Base-by-base conservation (phyloP, 2,888 invertebrate genomes). In the Adela reaumurella region DNA sequence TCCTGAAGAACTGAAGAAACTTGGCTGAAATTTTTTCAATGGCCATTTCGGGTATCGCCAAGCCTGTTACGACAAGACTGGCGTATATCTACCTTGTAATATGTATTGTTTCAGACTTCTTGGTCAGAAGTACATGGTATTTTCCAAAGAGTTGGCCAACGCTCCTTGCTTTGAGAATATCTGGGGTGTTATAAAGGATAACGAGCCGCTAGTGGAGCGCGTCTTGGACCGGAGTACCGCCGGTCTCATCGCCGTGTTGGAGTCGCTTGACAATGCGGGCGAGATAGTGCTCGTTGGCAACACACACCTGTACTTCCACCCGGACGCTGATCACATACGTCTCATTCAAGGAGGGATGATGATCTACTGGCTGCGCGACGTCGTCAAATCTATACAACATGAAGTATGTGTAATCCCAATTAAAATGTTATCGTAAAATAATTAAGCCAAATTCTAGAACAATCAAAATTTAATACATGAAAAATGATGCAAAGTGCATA, bases 261-360 rank as follows among this genome's bases (percentile, higher is more conserved):
- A 83, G 57, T 83, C 84, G 2, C 63, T 73, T 53, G 84, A 83
- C 14, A 80, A 80, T 50, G 70, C 73, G 2, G 68, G 74, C 50
- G 81, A 87, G 57, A 68, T 86, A 49, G 58, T 92, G 29, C 62
- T 92, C 35, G 74, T 88, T 54, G 94, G 88, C 16, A 97, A 95
- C 62, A 95, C 94, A 1, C 97, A 98, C 78, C 81, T 97, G 46
- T 97, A 94, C 73, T 97, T 94, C 62, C 92, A 93, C 65, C 94
- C 95, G 1, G 87, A 90, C 66, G 91, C 96, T 5, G 92, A 93
- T 68, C 92, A 95, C 61, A 88, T 97, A 56, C 81, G 97, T 52
- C 73, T 96, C 3, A 64, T 97, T 18, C 97, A 97, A 80, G 88
- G 87, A 24, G 89, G 88, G 24, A 83, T 89, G 53, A 81, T 85